These are phyloP conservation scores for Campylomormyrus tamandua DNA, from an alignment of 2,113 vertebrate genomes.

Conservation along the genomic window DNA sequence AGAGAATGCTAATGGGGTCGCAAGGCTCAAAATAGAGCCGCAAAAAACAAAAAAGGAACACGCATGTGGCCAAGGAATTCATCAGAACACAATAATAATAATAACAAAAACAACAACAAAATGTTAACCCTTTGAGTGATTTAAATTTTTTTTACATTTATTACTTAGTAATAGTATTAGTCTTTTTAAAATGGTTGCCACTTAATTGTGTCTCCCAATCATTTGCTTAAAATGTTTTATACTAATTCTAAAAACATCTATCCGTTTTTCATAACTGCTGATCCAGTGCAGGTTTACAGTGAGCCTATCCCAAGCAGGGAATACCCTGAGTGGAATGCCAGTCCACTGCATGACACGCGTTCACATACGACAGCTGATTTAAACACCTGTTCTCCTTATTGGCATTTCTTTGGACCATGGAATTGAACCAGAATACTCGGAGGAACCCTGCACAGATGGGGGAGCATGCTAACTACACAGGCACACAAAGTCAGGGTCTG, in stretches of 20 bases:
- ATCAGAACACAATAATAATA: background rate
- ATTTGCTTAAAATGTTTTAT: background rate
- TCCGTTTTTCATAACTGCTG: background rate
- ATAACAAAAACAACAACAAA: background rate
- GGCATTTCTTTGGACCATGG: background rate
- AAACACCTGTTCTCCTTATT: background rate
- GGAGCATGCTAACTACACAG: background rate
- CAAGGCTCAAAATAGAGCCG: background rate
- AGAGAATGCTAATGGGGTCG: conserved; percentile 10
- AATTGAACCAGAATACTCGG: background rate
- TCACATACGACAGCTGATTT: background rate
- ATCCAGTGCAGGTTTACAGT: background rate
- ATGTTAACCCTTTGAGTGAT: background rate
- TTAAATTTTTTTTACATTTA: background rate
- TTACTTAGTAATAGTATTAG: background rate
- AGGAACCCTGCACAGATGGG: background rate
- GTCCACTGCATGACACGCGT: background rate
- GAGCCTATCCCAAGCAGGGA: background rate
- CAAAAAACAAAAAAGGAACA: background rate
- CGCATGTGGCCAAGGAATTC: background rate
- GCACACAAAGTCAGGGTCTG: background rate
- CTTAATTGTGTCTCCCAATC: background rate
- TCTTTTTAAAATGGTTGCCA: background rate
- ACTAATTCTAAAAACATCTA: background rate
- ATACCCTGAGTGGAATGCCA: background rate